Evolutionary conservation across 2,888 invertebrate species (phyloP).

Genomic region (Belgica antarctica): DNA sequence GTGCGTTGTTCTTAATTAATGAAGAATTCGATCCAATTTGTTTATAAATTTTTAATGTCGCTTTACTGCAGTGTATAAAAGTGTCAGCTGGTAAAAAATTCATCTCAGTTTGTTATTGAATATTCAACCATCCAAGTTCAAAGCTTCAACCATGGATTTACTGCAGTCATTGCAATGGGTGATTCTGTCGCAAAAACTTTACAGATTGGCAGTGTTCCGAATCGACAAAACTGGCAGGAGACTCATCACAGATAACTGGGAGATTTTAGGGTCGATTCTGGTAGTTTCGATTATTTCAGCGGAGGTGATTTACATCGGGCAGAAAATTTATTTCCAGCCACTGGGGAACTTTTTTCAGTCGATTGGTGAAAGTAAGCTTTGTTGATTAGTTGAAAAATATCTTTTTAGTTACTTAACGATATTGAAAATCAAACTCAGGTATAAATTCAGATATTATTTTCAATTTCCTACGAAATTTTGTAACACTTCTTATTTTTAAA

Average conservation of each 20-base stretch:
- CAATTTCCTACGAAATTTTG: background rate
- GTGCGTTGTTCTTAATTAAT: no score
- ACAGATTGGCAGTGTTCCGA: constrained; percentile 21
- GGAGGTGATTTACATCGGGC: background rate
- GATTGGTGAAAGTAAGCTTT: background rate
- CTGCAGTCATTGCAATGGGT: background rate
- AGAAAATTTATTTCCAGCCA: background rate
- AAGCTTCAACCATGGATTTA: constrained; percentile 17
- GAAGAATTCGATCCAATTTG: no score
- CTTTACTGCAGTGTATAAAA: no score
- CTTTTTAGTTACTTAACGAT: no score
- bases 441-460: background rate
- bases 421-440: no score
- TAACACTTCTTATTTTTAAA: background rate
- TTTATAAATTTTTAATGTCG: no score
- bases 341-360: background rate
- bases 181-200: background rate
- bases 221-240: background rate
- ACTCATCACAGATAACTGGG: background rate
- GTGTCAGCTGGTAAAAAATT: no score
- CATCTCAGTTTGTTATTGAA: no score
- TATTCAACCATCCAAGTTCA: no score
- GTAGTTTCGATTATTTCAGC: background rate
- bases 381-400: no score
- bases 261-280: background rate